Conservation (phyloP, 1,140 invertebrate species). For the Lepidurus arcticus region DNA sequence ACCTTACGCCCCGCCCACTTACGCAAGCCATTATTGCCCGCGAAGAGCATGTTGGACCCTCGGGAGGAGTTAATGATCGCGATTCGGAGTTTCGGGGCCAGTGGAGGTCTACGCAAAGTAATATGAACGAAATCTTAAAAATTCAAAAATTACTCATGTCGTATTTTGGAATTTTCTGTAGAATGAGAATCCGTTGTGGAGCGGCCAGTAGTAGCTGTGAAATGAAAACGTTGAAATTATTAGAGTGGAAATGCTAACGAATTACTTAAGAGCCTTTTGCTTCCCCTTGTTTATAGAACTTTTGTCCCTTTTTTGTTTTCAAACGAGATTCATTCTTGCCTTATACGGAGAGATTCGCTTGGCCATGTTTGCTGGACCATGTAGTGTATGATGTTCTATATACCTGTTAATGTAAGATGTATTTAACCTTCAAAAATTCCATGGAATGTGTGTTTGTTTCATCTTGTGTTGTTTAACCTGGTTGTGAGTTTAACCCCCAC, state of each 20-base stretch:
- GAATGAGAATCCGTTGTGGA: no score
- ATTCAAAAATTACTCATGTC: no score
- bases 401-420: neutral
- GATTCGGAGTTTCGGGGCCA: constrained; percentile 62
- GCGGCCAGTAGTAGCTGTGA: no score
- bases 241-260: no score
- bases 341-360: neutral
- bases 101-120: constrained; percentile 52
- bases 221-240: no score
- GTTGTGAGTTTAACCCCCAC: constrained; percentile 2
- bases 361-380: neutral
- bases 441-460: neutral
- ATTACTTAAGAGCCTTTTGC: no score
- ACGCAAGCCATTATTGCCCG: neutral
- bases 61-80: constrained; percentile 62
- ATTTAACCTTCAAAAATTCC: neutral
- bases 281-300: no score
- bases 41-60: constrained; percentile 46
- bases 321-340: neutral
- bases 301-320: no score
- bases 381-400: neutral
- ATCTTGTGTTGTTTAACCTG: neutral
- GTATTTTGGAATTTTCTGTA: no score
- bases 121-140: constrained; percentile 37
- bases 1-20: constrained; percentile 8